A percentile compares a stretch with the other conserved stretches of the same genome.
phyloP scores from a whole-genome alignment of 2,113 vertebrate species.

The Ptychochromis oligacanthus region DNA sequence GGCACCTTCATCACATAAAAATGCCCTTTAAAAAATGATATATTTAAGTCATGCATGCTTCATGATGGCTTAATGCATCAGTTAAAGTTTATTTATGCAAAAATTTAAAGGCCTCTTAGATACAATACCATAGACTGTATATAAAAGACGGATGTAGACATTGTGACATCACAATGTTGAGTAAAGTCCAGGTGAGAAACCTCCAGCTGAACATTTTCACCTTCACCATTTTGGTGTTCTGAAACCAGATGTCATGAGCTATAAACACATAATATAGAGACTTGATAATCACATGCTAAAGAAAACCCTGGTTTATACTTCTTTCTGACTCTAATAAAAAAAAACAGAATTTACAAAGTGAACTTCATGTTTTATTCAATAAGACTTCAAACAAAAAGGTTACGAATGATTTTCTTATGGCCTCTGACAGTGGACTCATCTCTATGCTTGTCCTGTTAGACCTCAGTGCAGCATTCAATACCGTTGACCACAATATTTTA shows the following conservation, averaged over 20 bases:
- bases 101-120: neutral
- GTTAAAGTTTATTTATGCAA: neutral
- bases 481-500: too few relatives aligned
- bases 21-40: neutral
- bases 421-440: too few relatives aligned
- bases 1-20: neutral
- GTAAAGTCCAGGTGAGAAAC: neutral
- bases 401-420: too few relatives aligned
- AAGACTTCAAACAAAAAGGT: too few relatives aligned
- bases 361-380: neutral
- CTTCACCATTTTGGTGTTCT: neutral
- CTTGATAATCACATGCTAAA: neutral
- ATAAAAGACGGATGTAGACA: neutral
- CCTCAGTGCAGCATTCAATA: too few relatives aligned
- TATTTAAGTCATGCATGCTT: neutral
- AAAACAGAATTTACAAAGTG: neutral
- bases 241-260: neutral
- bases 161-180: neutral
- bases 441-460: too few relatives aligned
- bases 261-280: neutral
- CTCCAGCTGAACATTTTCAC: neutral
- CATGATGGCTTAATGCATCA: neutral
- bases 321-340: neutral
- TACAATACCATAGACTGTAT: neutral
- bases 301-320: neutral